A percentile compares a stretch with the other conserved stretches of the same genome.
Evolutionary conservation across 2,797 vertebrate genomes (phyloP).

Genomic region (Nannoperca obscura): DNA sequence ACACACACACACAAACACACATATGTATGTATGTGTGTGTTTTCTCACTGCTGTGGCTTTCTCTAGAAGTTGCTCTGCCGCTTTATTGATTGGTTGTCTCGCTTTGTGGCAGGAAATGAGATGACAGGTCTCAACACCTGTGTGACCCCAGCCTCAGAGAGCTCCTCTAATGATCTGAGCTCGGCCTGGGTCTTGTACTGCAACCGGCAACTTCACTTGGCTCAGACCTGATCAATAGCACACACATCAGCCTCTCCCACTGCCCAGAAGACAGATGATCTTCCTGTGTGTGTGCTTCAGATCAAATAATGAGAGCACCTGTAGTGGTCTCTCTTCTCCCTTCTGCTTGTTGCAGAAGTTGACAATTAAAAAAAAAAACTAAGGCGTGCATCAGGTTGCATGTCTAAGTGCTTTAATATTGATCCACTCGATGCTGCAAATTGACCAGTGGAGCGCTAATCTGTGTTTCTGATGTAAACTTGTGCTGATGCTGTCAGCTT

Average conservation of each 20-base stretch:
- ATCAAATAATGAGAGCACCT: slow-evolving; percentile 65
- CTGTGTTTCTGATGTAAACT: slow-evolving; percentile 34
- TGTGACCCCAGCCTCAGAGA: slow-evolving; percentile 65
- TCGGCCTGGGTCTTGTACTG: slow-evolving; percentile 51
- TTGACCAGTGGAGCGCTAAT: slow-evolving; percentile 25
- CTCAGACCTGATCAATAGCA: slow-evolving; percentile 69
- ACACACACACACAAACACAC: too few species aligned
- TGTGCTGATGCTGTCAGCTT: slow-evolving; percentile 26
- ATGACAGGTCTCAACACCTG: slow-evolving; percentile 65
- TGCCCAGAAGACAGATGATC: slow-evolving; percentile 10
- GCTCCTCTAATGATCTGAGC: slow-evolving; percentile 73
- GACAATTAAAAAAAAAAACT: slow-evolving; percentile 26
- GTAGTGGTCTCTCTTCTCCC: slow-evolving; percentile 54
- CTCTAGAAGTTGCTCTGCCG: slow-evolving; percentile 48
- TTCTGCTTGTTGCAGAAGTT: slow-evolving; percentile 47
- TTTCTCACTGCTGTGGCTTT: slow-evolving; percentile 30
- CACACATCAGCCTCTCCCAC: slow-evolving; percentile 40
- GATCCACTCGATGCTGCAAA: slow-evolving; percentile 47
- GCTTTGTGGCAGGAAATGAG: slow-evolving; percentile 74
- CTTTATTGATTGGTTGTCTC: slow-evolving; percentile 69
- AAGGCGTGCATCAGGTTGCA: slow-evolving; percentile 47
- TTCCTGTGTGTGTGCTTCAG: slow-evolving; percentile 23
- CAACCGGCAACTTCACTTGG: slow-evolving; percentile 29
- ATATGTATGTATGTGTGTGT: neutral
- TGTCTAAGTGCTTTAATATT: slow-evolving; percentile 44